A percentile compares a stretch with the other conserved stretches of the same genome.
Evolutionary conservation across 1,140 invertebrate genomes (phyloP).

Genomic region (Lordiphosa stackelbergi): DNA sequence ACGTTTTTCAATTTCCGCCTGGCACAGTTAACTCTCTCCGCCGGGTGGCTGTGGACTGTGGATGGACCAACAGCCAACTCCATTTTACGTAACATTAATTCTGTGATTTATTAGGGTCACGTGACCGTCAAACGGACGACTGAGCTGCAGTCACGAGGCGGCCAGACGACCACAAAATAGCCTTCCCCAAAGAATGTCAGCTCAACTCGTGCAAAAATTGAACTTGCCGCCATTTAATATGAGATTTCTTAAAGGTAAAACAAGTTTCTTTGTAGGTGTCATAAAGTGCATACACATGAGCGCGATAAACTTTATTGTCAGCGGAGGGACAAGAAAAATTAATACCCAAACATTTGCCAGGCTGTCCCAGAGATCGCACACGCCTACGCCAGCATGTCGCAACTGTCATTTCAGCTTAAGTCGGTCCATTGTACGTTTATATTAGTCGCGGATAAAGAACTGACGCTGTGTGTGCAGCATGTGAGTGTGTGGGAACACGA

Average conservation of each 20-base stretch:
- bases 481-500: conserved; percentile 12
- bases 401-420: conserved; percentile 76
- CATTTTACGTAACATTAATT: conserved; percentile 78
- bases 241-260: conserved; percentile 1
- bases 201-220: conserved; percentile 46
- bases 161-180: conserved; percentile 59
- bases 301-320: conserved; percentile 76
- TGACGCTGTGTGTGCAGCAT: conserved; percentile 15
- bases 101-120: conserved; percentile 78
- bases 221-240: conserved; percentile 3
- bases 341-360: conserved; percentile 67
- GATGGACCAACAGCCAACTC: conserved; percentile 48
- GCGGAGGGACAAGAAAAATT: conserved; percentile 62
- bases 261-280: conserved; percentile 57
- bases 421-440: conserved; percentile 76
- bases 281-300: conserved; percentile 75
- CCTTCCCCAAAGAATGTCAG: conserved; percentile 32
- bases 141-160: conserved; percentile 60
- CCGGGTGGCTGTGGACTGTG: background rate
- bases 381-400: conserved; percentile 76
- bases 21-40: conserved; percentile 45
- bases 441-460: conserved; percentile 68
- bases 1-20: conserved; percentile 72
- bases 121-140: conserved; percentile 74
- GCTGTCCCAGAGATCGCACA: conserved; percentile 63